These are phyloP conservation scores for Corvus moneduloides DNA, from an alignment of 2,113 vertebrate genomes.

Conservation along the genomic window DNA sequence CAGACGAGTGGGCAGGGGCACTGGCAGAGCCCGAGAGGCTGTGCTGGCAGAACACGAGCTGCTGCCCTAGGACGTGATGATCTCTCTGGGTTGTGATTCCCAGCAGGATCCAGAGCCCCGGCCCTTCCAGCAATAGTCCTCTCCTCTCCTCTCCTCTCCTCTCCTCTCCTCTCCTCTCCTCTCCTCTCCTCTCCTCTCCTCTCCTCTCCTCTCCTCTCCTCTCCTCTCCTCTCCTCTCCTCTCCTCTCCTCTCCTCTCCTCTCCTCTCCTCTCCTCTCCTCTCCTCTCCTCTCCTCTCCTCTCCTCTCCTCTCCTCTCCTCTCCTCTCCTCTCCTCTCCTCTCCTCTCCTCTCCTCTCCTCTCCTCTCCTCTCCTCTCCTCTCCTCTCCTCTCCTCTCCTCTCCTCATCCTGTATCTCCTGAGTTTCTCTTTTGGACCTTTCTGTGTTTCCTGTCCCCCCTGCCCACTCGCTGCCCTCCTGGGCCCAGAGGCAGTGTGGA, in stretches of 20 bases:
- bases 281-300: too few relatives aligned
- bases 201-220: not conserved
- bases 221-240: too few relatives aligned
- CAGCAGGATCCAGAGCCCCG: not conserved
- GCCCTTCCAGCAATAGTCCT: not conserved
- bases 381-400: not conserved
- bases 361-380: not conserved
- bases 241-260: too few relatives aligned
- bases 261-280: too few relatives aligned
- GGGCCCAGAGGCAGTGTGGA: not conserved
- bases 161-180: not conserved
- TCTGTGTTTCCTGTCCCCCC: not conserved
- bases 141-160: not conserved
- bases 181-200: not conserved
- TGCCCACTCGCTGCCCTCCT: not conserved
- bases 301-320: too few relatives aligned
- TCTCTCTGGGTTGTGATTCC: not conserved
- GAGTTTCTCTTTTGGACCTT: conserved; percentile 28
- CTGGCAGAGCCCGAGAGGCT: not conserved
- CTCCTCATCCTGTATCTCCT: not conserved
- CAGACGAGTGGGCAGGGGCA: not conserved
- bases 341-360: too few relatives aligned
- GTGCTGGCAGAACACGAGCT: not conserved
- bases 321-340: too few relatives aligned
- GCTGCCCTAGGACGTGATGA: not conserved